These are phyloP conservation scores for Hemicordylus capensis DNA, from an alignment of 2,113 vertebrate species.

Conservation along the genomic window DNA sequence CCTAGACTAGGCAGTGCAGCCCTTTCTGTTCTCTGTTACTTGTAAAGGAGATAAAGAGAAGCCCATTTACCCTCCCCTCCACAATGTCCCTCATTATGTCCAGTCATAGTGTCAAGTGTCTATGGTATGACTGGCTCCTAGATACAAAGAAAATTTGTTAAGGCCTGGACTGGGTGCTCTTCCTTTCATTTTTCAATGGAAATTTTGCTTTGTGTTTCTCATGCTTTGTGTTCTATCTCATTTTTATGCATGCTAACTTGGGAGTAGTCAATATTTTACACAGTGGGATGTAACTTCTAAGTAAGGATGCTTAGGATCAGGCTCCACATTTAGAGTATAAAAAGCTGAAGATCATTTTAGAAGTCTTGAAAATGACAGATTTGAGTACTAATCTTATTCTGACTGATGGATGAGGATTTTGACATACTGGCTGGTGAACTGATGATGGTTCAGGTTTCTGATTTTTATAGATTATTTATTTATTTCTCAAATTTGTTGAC, in stretches of 20 bases:
- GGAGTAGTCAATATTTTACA: not conserved
- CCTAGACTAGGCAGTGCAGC: too few species aligned
- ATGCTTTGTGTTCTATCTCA: not conserved
- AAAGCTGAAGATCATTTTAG: not conserved
- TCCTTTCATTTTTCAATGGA: conserved; percentile 47
- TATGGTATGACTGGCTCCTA: too few species aligned
- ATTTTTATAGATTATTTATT: not conserved
- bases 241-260: not conserved
- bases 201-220: conserved; percentile 30
- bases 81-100: too few species aligned
- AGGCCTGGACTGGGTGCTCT: conserved; percentile 29
- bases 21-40: too few species aligned
- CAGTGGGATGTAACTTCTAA: not conserved
- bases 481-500: too few species aligned
- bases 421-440: not conserved
- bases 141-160: too few species aligned
- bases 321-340: not conserved
- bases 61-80: too few species aligned
- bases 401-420: accelerated
- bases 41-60: too few species aligned
- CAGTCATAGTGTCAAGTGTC: too few species aligned
- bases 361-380: conserved; percentile 7
- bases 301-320: not conserved
- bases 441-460: not conserved
- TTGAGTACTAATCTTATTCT: not conserved